Base-by-base conservation (phyloP, 2,113 vertebrate genomes). In the Oceanites oceanicus region DNA sequence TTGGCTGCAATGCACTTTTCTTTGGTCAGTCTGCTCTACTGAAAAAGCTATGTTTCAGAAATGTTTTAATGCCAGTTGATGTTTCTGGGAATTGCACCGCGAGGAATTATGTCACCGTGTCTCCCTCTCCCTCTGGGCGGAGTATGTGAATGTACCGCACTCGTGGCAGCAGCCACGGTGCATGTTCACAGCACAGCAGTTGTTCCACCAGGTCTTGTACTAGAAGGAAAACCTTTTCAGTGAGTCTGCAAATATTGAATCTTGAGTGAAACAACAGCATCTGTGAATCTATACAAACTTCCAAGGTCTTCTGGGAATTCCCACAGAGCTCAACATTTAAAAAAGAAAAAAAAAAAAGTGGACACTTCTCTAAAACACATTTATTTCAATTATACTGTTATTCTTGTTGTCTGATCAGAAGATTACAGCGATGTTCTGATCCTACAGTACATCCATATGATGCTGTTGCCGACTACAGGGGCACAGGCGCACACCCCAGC, bases 81-180 rank as follows among this genome's bases (percentile, higher is more conserved):
- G 34, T 32, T 58, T 25, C 77, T 61, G 50, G 63, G 50, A 65
- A 34, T 40, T 32, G 30, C 44, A 22, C 26, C 1, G 1, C 0
- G 1, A 89, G 40, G 74, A 34, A 77, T 38, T 13, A 42, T 0
- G 3, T 56, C 40, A 27, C 53, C 13, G 0, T 4, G 11, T 40
- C 72, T 58, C 22, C 2, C 32, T 56, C 15, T 26, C 20, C 38
- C 45, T n/a, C 38, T 6, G 26, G 67, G 30, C 32, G 29, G 14
- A 20, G 40, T 4, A 13, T 1, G 8, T 17, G 40, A 61, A 53
- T 3, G 3, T 16, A 7, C 12, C 2, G 1, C 40, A 13, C n/a
- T 21, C 11, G 30, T 15, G 3, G 52, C 34, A 16, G 5, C 16
- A 16, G 22, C 32, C 30, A 32, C 0, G 5, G 34, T 22, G 52